A percentile compares a stretch with the other conserved stretches of the same genome.
Conservation (phyloP, 2,113 vertebrate species). For the Misgurnus mizolepis region DNA sequence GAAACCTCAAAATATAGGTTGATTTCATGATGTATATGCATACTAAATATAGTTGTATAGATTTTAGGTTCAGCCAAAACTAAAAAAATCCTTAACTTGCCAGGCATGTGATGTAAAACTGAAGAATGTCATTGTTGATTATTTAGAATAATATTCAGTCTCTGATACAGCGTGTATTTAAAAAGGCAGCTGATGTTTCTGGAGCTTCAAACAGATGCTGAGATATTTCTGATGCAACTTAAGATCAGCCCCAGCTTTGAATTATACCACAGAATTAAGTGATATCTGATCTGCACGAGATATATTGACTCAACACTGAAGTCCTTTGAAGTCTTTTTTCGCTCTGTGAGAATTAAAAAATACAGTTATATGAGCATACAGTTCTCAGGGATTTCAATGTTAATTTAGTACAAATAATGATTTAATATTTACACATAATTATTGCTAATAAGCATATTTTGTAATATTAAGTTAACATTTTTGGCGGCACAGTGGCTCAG, state of each 20-base stretch:
- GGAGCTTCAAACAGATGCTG: not conserved
- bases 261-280: not conserved
- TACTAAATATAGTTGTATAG: no score
- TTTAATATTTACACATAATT: no score
- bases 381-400: not conserved
- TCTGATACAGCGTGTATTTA: not conserved
- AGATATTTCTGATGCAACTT: not conserved
- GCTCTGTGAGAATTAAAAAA: not conserved
- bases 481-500: no score
- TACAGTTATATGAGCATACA: not conserved
- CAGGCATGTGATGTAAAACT: not conserved
- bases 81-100: not conserved
- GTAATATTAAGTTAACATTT: no score
- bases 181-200: constrained; percentile 8
- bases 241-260: not conserved
- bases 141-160: not conserved
- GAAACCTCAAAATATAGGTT: not conserved
- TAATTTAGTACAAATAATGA: no score
- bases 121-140: not conserved
- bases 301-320: not conserved
- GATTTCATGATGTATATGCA: not conserved
- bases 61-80: not conserved
- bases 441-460: no score
- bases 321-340: constrained; percentile 5
- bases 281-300: not conserved